Conservation (phyloP, 2,888 invertebrate genomes). For the Torymus aiolomorphi region DNA sequence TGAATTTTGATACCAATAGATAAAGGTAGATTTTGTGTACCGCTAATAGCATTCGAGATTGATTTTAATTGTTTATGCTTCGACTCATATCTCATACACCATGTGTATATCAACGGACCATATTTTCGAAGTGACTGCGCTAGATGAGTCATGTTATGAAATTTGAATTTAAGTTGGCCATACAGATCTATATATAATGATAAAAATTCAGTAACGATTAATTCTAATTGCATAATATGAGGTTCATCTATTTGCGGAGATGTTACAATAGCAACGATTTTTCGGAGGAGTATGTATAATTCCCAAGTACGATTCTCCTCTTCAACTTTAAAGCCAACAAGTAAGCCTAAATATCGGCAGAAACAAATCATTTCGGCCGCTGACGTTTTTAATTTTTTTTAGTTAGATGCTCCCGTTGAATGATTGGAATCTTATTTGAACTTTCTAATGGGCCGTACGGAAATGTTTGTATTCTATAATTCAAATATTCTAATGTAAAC, state of each 20-base stretch:
- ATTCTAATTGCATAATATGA: conserved; percentile 32
- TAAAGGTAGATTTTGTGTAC: conserved; percentile 40
- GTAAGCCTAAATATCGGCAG: conserved; percentile 31
- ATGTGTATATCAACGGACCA: conserved; percentile 55
- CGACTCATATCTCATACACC: conserved; percentile 59
- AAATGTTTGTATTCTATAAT: conserved; percentile 35
- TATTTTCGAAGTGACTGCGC: conserved; percentile 33
- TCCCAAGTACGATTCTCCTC: conserved; percentile 47
- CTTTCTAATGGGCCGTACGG: conserved; percentile 14
- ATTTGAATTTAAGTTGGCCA: conserved; percentile 56
- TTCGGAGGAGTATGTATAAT: conserved; percentile 53
- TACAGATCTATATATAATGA: conserved; percentile 44
- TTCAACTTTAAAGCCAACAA: conserved; percentile 40
- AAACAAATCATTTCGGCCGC: conserved; percentile 38
- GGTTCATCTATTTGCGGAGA: conserved; percentile 45
- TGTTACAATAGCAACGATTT: conserved; percentile 40
- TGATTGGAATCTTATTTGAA: conserved; percentile 36
- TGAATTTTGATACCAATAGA: conserved; percentile 29
- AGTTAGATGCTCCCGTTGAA: conserved; percentile 22
- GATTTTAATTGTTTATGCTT: conserved; percentile 52
- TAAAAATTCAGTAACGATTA: conserved; percentile 47
- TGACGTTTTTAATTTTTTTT: conserved; percentile 46
- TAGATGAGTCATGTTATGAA: conserved; percentile 59
- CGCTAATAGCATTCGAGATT: conserved; percentile 16
- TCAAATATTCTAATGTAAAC: conserved; percentile 47